Conservation (phyloP, 2,888 invertebrate species). For the Athetis lepigone region DNA sequence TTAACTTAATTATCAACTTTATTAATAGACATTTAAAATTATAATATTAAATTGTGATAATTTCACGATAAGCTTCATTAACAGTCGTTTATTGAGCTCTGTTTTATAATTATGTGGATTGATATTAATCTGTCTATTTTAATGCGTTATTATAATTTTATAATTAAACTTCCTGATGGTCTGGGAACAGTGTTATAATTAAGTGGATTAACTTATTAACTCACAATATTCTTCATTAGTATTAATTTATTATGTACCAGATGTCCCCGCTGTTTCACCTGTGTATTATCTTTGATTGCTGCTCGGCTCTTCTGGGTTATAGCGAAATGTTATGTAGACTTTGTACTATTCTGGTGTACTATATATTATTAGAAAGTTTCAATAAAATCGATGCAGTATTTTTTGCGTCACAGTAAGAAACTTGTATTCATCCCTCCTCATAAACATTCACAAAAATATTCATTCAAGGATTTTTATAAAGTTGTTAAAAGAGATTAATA, state of each 20-base stretch:
- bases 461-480: too few species aligned
- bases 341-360: too few species aligned
- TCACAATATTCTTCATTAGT: background rate
- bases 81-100: slow-evolving; percentile 7
- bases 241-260: background rate
- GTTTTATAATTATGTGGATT: slow-evolving; percentile 12
- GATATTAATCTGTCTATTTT: slow-evolving; percentile 24
- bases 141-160: slow-evolving; percentile 10
- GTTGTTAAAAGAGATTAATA: too few species aligned
- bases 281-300: too few species aligned
- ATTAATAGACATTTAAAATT: background rate
- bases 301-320: too few species aligned
- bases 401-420: too few species aligned
- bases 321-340: too few species aligned
- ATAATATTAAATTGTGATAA: slow-evolving; percentile 19
- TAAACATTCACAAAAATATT: too few species aligned
- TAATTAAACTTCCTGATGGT: slow-evolving; percentile 29
- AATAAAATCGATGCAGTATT: too few species aligned
- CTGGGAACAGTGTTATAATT: slow-evolving; percentile 6
- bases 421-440: too few species aligned
- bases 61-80: slow-evolving; percentile 30
- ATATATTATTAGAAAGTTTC: too few species aligned
- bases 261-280: too few species aligned
- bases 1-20: slow-evolving; percentile 2
- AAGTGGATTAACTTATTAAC: slow-evolving; percentile 1